phyloP scores from a whole-genome alignment of 2,888 invertebrate genomes.

The Drosophila algonquin region DNA sequence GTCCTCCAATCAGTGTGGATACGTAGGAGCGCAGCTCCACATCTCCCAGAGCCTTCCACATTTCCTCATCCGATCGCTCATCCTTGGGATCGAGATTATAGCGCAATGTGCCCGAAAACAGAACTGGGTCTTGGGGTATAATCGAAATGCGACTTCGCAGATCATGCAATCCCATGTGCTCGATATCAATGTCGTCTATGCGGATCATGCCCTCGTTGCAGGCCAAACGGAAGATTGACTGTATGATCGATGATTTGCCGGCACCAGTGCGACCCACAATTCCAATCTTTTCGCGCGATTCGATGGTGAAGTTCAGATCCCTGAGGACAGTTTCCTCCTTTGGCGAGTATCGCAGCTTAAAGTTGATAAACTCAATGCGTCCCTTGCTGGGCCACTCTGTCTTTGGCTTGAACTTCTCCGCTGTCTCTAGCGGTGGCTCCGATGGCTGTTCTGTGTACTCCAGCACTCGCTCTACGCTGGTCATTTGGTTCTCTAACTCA shows the following conservation, averaged over 20 bases:
- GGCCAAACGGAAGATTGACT: slow-evolving; percentile 92
- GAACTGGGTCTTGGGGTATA: slow-evolving; percentile 95
- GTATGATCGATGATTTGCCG: slow-evolving; percentile 92
- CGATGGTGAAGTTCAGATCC: slow-evolving; percentile 87
- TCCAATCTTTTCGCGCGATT: slow-evolving; percentile 87
- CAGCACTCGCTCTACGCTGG: slow-evolving; percentile 92
- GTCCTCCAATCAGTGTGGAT: slow-evolving; percentile 86
- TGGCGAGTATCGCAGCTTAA: slow-evolving; percentile 89
- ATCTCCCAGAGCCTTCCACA: slow-evolving; percentile 91
- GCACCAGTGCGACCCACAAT: slow-evolving; percentile 95
- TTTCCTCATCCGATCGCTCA: slow-evolving; percentile 88
- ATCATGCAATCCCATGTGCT: slow-evolving; percentile 90
- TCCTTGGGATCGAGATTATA: slow-evolving; percentile 94
- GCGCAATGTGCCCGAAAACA: slow-evolving; percentile 93
- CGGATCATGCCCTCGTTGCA: slow-evolving; percentile 90
- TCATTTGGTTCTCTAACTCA: slow-evolving; percentile 92
- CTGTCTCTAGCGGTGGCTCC: slow-evolving; percentile 86
- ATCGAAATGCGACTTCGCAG: slow-evolving; percentile 93
- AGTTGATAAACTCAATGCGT: slow-evolving; percentile 87
- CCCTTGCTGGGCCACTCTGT: slow-evolving; percentile 89
- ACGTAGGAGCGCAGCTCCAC: slow-evolving; percentile 91
- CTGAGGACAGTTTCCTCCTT: slow-evolving; percentile 90
- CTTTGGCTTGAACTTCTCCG: slow-evolving; percentile 83
- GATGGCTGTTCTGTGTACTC: slow-evolving; percentile 90
- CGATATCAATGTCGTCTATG: slow-evolving; percentile 91